Base-by-base conservation (phyloP, 2,113 vertebrate species). In the Marcusenius ussheri region DNA sequence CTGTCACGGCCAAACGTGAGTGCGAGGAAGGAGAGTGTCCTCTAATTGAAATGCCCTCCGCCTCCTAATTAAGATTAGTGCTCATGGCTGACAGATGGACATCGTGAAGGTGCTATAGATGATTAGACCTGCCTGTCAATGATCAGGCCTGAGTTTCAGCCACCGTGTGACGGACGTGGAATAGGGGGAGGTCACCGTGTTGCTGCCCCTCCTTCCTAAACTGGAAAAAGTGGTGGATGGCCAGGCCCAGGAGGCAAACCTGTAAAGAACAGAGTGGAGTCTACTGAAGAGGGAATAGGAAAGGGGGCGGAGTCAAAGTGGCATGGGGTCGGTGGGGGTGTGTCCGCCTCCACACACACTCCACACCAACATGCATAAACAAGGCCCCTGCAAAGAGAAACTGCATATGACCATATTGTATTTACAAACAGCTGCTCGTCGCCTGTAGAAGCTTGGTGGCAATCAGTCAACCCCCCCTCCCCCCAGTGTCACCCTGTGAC, bases 1-100 rank as follows among this genome's bases (percentile, higher is more conserved):
- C 9, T 90, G 47, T 85, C 83, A 90, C 39, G 86, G 50, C 45
- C 47, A 87, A 86, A 87, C 47, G 21, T 45, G 58, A 87, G 58
- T 17, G 53, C 21, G 17, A 39, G 35, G 84, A 45, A 39, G 83
- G 49, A 42, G 62, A 70, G 62, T 70, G 62, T 31, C 62, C 27
- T 70, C 27, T 70, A 70, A 70, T 70, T 70, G 62, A 27, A 70
- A 70, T 70, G 35, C 74, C 74, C 35, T 80, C 74, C 15, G 35
- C 17, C 15, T 19, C 31, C 74, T 80, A 80, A 80, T 80, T 80
- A 80, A 39, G 35, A 80, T 80, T 80, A 80, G 74, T 42, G 74
- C 74, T 6, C 5, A 19, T n/a, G n/a, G 74, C 35, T 13, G n/a
- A 70, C 62, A 31, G n/a, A 80, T 80, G 15, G 74, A 19, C 35